A percentile compares a stretch with the other conserved stretches of the same genome.
phyloP scores from a whole-genome alignment of 2,113 vertebrate genomes.

The Vombatus ursinus region DNA sequence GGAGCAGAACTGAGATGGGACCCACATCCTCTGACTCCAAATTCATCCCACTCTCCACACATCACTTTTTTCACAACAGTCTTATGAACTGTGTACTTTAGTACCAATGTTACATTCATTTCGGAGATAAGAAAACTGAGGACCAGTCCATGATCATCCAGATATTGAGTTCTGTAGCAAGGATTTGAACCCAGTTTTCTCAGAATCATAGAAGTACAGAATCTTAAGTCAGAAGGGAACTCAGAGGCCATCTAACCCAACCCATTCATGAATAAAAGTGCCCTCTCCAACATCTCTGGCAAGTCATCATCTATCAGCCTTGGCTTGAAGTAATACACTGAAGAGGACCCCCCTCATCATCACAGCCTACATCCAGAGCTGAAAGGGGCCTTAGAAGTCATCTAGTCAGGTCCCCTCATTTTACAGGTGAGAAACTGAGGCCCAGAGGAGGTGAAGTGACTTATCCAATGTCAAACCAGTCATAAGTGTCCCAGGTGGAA shows the following conservation, averaged over 20 bases:
- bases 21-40: no score
- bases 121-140: not conserved
- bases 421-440: not conserved
- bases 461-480: not conserved
- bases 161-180: not conserved
- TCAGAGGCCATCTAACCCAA: not conserved
- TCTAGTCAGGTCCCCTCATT: not conserved
- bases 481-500: not conserved
- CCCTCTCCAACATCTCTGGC: not conserved
- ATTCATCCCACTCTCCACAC: not conserved
- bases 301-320: not conserved
- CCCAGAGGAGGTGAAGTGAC: not conserved
- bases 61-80: not conserved
- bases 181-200: not conserved
- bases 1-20: not conserved
- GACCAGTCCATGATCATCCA: not conserved
- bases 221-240: not conserved
- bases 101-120: not conserved
- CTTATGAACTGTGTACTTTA: not conserved
- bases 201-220: not conserved
- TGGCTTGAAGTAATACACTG: not conserved
- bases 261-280: no score
- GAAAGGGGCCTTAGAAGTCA: not conserved
- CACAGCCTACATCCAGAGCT: not conserved
- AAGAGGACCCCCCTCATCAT: not conserved